phyloP scores from a whole-genome alignment of 2,888 invertebrate species.

The Morinoia aosen region DNA sequence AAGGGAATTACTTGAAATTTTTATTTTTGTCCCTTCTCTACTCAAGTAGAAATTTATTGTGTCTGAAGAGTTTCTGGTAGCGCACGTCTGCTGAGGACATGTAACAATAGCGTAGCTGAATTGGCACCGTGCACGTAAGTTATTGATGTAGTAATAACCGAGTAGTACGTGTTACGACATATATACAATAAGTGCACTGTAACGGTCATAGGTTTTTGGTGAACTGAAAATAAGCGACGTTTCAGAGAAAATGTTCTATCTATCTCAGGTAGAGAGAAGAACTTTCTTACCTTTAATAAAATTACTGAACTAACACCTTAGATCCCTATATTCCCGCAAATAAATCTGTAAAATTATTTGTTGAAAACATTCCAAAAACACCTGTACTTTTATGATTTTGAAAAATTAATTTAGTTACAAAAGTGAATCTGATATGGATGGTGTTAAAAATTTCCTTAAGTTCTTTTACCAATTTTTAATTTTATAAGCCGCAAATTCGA shows the following conservation, averaged over 20 bases:
- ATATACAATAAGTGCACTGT: not conserved
- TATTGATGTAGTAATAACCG: slow-evolving; percentile 26
- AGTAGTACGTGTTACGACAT: slow-evolving; percentile 36
- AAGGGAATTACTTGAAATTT: not conserved
- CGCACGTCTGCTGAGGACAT: not conserved
- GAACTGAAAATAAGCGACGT: not conserved
- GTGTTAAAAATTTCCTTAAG: too few species aligned
- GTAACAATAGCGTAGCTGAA: not conserved
- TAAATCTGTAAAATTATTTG: not conserved
- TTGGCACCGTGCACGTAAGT: not conserved
- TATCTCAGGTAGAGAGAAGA: not conserved
- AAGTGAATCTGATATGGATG: too few species aligned
- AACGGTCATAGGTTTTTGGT: not conserved
- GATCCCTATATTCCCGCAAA: not conserved
- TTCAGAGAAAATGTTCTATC: not conserved
- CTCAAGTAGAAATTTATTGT: not conserved
- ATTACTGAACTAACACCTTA: not conserved
- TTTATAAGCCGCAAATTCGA: not conserved
- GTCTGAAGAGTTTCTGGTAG: not conserved
- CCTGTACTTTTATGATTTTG: too few species aligned
- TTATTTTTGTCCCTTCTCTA: not conserved
- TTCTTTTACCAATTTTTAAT: not conserved
- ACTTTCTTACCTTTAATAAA: not conserved
- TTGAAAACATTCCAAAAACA: too few species aligned
- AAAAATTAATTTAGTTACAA: too few species aligned